Base-by-base conservation (phyloP, 2,113 vertebrate genomes). In the Crypturellus undulatus region DNA sequence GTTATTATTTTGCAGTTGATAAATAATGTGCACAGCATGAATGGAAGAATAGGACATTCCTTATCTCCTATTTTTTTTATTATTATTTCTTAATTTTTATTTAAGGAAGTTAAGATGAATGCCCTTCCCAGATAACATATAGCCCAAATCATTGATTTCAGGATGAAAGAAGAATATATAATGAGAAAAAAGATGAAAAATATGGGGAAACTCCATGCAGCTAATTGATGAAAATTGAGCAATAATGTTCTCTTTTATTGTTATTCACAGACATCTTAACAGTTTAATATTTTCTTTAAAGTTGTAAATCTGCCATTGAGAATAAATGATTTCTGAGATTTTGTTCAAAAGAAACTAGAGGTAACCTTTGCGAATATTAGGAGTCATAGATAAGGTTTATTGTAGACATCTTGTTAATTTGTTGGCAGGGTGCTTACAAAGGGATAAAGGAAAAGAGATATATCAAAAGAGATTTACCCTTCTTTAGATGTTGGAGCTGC, bases 1-100 rank as follows among this genome's bases (percentile, higher is more conserved):
- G 32, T 75, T 83, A 65, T 77, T 90, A 60, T 87, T 93, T 89
- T 70, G 19, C 40, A 80, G 51, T 71, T 93, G 79, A 91, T 90
- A 90, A 79, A 91, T 88, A 56, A 47, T 12, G 63, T 13, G n/a
- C 9, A 73, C 1, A 82, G 28, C 11, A 24, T 10, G 24, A 92
- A 63, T 20, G 83, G 38, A 83, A 70, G 92, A 89, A 47, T 84
- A 42, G 40, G 40, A 42, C 38, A 38, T 38, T 38, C 38, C 38
- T 38, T 38, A 38, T 38, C 38, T 38, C 38, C 38, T 38, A 38
- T 38, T 38, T 38, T 38, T 38, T 38, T 38, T 38, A 38, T 38
- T 38, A 38, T 38, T 38, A 38, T 38, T 38, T 38, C 38, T 38
- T 38, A 38, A 38, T 38, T 38, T 38, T 38, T 38, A 38, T 38